Conservation (phyloP, 2,888 invertebrate species). For the Tholera decimalis region DNA sequence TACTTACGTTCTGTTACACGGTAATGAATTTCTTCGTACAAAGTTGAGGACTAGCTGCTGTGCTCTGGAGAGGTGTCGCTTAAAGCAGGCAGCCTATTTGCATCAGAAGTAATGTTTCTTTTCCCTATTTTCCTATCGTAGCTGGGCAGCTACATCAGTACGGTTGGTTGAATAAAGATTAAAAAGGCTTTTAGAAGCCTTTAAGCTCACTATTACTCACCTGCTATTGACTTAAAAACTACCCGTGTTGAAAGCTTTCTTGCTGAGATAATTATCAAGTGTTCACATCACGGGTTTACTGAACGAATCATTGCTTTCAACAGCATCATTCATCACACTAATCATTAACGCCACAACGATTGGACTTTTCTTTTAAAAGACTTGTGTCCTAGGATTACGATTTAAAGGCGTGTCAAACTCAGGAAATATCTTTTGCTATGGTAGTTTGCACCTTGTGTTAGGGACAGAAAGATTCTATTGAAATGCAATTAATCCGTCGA, state of each 20-base stretch:
- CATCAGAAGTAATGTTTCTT: too few species aligned
- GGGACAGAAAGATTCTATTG: accelerated
- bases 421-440: not conserved
- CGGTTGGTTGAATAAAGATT: too few species aligned
- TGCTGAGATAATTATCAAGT: not conserved
- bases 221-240: not conserved
- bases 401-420: constrained; percentile 63
- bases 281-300: not conserved
- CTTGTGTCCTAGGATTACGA: constrained; percentile 6
- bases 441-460: not conserved
- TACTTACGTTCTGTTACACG: not conserved
- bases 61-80: too few species aligned
- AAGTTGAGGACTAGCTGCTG: too few species aligned
- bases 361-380: constrained; percentile 29
- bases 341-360: not conserved
- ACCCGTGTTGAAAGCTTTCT: not conserved
- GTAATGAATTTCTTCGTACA: not conserved
- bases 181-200: too few species aligned
- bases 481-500: constrained; percentile 28
- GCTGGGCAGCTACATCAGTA: too few species aligned
- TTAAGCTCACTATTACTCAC: too few species aligned
- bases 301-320: too few species aligned
- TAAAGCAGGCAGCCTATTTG: too few species aligned
- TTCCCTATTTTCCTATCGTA: too few species aligned
- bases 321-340: not conserved